Base-by-base conservation (phyloP, 2,113 vertebrate genomes). In the Rhea americana region DNA sequence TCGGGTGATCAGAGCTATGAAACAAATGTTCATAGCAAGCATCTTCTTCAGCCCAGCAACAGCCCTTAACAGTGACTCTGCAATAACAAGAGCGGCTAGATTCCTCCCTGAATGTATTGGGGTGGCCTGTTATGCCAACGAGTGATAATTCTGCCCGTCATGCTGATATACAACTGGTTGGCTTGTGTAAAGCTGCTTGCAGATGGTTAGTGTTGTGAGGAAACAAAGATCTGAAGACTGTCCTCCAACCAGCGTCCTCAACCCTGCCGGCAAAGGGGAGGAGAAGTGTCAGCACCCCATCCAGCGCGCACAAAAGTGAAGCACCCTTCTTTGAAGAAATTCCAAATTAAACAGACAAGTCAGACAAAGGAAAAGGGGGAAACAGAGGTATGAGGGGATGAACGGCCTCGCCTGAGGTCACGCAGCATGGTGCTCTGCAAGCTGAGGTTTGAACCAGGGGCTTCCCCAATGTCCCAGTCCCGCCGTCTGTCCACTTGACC, bases 401-500 rank as follows among this genome's bases (percentile, higher is more conserved):
- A 94, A 87, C 39, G 32, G 77, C 76, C 86, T 89, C 15, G 16
- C 74, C 92, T 76, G 67, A 94, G 92, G 90, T 94, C 91, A 94
- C 45, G 14, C 12, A 0, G 0, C 45, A 7, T 2, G 55, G 32
- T 80, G n/a, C 82, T 92, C 85, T 62, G 90, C 87, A 88, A 77
- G 85, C 83, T 50, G 77, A 93, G 70, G 77, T 82, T 82, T 90
- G 88, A 96, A 93, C 50, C 74, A 37, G 74, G 77, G 65, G 66
- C 90, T 90, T 93, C 88, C 95, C 32, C 5, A 63, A 81, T 35
- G 71, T 82, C 92, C 91, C 47, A n/a, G 70, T 47, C 80, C 88
- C 25, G 18, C 91, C 26, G 32, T 94, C 81, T 94, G 90, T 90
- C 96, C 95, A 96, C 94, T 95, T 96, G 92, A 96, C 94, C 88